Percentiles rank a stretch among this genome's conserved stretches.
These are phyloP conservation scores for Ictalurus punctatus DNA, from an alignment of 2,113 vertebrate species.

Conservation along the genomic window DNA sequence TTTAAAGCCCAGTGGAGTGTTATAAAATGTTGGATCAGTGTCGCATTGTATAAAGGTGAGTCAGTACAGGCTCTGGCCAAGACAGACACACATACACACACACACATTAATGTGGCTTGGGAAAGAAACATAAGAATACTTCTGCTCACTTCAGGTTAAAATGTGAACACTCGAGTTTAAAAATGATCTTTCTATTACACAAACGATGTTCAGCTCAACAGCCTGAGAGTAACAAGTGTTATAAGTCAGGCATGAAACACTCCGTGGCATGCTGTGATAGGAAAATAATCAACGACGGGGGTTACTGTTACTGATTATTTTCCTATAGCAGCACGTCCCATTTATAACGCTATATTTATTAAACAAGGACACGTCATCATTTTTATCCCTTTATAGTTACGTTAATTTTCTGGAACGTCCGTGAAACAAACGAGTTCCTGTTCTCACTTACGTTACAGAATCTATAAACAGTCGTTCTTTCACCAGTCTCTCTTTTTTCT, in stretches of 20 bases:
- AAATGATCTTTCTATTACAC: not conserved
- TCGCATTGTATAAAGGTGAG: conserved; percentile 26
- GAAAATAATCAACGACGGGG: not conserved
- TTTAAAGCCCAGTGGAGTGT: not conserved
- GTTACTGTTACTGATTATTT: not conserved
- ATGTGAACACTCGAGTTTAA: not conserved
- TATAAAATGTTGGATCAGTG: conserved; percentile 24
- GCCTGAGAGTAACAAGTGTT: not conserved
- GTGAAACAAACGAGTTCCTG: not conserved
- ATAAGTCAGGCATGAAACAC: not conserved
- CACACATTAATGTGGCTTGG: not conserved
- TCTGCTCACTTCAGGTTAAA: not conserved
- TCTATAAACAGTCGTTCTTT: not conserved
- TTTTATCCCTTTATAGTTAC: not conserved
- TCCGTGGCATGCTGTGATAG: not conserved
- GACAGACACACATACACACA: not conserved
- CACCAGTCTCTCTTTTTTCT: not conserved
- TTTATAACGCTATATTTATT: not conserved
- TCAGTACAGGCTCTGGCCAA: conserved; percentile 10
- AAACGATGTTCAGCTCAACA: not conserved
- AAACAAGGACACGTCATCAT: not conserved
- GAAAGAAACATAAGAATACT: not conserved
- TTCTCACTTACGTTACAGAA: not conserved
- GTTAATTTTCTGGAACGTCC: not conserved
- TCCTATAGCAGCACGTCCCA: not conserved